Evolutionary conservation across 2,888 invertebrate species (phyloP).

Genomic region (Hypomecis punctinalis): DNA sequence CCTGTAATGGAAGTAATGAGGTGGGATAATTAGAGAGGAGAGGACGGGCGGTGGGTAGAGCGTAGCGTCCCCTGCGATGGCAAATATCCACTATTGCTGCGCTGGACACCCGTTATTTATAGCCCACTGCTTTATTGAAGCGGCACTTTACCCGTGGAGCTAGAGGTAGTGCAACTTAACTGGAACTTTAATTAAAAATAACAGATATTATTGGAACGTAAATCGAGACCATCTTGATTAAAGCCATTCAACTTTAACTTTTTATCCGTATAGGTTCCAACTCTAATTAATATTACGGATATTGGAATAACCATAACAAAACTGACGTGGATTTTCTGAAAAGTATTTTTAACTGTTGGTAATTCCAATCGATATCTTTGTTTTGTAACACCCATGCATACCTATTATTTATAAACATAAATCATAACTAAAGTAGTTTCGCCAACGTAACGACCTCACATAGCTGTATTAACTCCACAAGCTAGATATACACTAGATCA

Average conservation of each 20-base stretch:
- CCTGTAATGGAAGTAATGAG: conserved; percentile 18
- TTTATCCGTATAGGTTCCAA: too few species aligned
- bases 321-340: too few species aligned
- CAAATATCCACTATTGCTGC: conserved; percentile 26
- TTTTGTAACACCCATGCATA: too few species aligned
- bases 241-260: too few species aligned
- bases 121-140: conserved; percentile 26
- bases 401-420: too few species aligned
- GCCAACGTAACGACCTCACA: conserved; percentile 22
- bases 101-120: conserved; percentile 46
- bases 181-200: background rate
- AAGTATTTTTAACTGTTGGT: too few species aligned
- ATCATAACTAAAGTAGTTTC: too few species aligned
- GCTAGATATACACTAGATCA: conserved; percentile 11
- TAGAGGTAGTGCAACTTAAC: background rate
- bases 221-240: too few species aligned
- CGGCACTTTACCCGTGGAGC: conserved; percentile 1
- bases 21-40: conserved; percentile 13
- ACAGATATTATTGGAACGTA: background rate
- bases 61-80: conserved; percentile 3
- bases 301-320: too few species aligned
- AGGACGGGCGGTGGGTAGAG: background rate
- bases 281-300: too few species aligned
- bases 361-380: too few species aligned
- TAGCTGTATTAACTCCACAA: background rate